Evolutionary conservation across 2,113 vertebrate genomes (phyloP).

Genomic region (Herpetotheres cachinnans): DNA sequence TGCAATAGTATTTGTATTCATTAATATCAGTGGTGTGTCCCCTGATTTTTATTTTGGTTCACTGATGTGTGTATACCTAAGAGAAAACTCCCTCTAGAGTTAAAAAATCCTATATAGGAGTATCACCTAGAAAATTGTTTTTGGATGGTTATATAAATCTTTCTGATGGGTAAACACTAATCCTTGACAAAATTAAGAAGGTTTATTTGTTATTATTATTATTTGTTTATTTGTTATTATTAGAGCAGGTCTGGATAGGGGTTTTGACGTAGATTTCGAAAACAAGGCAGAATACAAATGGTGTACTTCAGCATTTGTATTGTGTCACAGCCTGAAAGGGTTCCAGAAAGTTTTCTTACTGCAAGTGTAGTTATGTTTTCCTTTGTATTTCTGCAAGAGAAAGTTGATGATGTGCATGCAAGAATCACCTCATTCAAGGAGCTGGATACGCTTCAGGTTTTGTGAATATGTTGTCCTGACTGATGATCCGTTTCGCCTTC

Average conservation of each 20-base stretch:
- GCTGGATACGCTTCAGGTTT: background rate
- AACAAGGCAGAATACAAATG: background rate
- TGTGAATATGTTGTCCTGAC: background rate
- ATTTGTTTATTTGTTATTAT: too few species aligned
- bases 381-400: background rate
- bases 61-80: background rate
- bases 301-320: background rate
- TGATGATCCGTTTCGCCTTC: background rate
- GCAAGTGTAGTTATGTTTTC: background rate
- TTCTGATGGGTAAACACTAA: background rate
- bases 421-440: background rate
- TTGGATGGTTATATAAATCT: background rate
- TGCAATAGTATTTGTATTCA: background rate
- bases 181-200: background rate
- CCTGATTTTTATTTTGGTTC: background rate
- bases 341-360: background rate
- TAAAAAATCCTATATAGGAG: background rate
- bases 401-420: background rate
- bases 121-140: background rate
- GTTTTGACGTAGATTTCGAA: background rate
- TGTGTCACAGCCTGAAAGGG: background rate
- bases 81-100: background rate
- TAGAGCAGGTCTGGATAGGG: background rate
- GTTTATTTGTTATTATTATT: background rate
- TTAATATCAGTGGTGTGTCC: background rate